Conservation (phyloP, 2,113 vertebrate species). For the Hemicordylus capensis region DNA sequence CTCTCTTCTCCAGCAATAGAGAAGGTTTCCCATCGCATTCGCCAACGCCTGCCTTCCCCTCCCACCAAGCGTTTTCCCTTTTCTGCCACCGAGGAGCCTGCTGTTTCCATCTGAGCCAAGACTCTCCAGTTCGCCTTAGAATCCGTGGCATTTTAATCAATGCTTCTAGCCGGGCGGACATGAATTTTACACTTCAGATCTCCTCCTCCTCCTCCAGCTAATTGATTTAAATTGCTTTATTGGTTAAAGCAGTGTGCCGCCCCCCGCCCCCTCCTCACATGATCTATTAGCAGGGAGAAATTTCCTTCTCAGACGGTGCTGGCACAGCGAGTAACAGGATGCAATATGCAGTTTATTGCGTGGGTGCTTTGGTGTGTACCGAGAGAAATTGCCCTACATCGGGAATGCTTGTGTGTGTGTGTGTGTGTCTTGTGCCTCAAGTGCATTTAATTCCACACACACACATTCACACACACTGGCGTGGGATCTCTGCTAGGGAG, state of each 20-base stretch:
- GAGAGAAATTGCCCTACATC: neutral
- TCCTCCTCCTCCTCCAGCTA: conserved; percentile 69
- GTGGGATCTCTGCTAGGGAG: no score
- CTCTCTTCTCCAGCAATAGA: neutral
- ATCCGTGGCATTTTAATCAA: conserved; percentile 74
- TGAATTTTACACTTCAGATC: conserved; percentile 77
- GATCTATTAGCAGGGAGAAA: conserved; percentile 72
- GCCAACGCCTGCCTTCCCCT: neutral
- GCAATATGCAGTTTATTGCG: neutral
- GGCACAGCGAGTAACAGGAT: conserved; percentile 58
- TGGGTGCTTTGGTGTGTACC: neutral
- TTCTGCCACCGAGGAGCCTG: conserved; percentile 19
- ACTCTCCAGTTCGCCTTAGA: conserved; percentile 22
- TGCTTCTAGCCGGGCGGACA: conserved; percentile 74
- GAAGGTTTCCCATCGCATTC: neutral
- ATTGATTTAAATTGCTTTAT: conserved; percentile 84
- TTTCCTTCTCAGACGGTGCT: conserved; percentile 61
- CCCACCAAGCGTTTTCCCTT: neutral
- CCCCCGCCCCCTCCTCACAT: conserved; percentile 69
- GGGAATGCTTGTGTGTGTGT: neutral
- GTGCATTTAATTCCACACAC: no score
- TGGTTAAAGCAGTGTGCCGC: conserved; percentile 72
- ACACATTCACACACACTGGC: no score
- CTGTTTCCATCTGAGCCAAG: conserved; percentile 46
- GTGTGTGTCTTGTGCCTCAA: no score